Evolutionary conservation across 1,140 invertebrate species (phyloP).

Genomic region (Maconellicoccus hirsutus): DNA sequence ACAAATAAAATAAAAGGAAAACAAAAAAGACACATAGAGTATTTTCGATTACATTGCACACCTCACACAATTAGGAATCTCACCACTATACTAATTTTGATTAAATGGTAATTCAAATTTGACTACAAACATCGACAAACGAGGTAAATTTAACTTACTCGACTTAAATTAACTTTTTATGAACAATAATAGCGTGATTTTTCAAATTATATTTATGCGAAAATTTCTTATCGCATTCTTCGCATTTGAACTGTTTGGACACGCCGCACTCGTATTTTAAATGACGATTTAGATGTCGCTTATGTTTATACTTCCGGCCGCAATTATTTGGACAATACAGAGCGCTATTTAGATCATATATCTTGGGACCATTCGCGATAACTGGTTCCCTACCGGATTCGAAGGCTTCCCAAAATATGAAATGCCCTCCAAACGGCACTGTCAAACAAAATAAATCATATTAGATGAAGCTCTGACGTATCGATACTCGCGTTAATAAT

Average conservation of each 20-base stretch:
- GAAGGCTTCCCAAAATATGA: background rate
- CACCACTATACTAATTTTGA: no score
- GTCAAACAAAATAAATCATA: background rate
- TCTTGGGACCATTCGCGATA: background rate
- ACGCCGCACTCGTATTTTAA: slow-evolving; percentile 42
- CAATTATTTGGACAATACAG: slow-evolving; percentile 25
- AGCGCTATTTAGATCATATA: background rate
- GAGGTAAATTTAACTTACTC: no score
- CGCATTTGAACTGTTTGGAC: slow-evolving; percentile 39
- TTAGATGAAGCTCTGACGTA: background rate
- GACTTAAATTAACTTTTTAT: slow-evolving; percentile 5
- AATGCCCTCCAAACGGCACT: slow-evolving; percentile 11
- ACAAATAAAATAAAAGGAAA: no score
- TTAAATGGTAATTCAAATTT: no score
- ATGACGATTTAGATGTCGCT: slow-evolving; percentile 42
- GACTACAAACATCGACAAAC: no score
- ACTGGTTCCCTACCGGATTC: background rate
- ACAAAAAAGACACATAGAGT: no score
- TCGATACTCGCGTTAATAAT: no score
- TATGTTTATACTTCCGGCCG: slow-evolving; percentile 26
- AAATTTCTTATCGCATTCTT: slow-evolving; percentile 37
- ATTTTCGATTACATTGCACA: no score
- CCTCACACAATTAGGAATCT: no score
- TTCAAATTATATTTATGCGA: slow-evolving; percentile 32
- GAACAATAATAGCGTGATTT: slow-evolving; percentile 25